Percentiles rank a stretch among this genome's conserved stretches.
These are phyloP conservation scores for Dasypus novemcinctus DNA, from an alignment of 2,113 vertebrate species.

Conservation along the genomic window DNA sequence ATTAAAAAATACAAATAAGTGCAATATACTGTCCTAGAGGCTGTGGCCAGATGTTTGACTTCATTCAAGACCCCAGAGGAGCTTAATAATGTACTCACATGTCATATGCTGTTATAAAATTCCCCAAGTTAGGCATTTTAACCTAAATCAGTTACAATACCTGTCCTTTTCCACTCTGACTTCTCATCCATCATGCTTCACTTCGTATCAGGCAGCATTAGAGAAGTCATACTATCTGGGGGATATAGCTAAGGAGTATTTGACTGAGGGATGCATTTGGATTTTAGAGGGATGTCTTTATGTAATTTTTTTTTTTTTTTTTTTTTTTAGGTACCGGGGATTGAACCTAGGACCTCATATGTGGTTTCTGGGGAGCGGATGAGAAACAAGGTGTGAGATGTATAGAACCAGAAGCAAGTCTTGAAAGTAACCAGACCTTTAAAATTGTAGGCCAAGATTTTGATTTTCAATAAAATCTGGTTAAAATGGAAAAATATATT, in stretches of 20 bases:
- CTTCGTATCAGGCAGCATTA: neutral
- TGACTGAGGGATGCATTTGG: neutral
- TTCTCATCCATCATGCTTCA: neutral
- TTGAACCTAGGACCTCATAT: no score
- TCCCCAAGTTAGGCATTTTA: neutral
- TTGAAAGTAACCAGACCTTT: neutral
- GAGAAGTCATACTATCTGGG: neutral
- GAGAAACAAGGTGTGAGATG: neutral
- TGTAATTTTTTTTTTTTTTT: neutral
- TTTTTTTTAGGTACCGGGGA: no score
- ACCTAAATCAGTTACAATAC: neutral
- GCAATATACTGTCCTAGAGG: neutral
- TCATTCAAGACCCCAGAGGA: neutral
- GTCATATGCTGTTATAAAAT: neutral
- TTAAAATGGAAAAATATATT: neutral
- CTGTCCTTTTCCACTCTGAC: neutral
- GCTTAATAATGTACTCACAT: no score
- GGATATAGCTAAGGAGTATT: neutral
- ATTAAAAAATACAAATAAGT: neutral
- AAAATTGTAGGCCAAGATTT: neutral
- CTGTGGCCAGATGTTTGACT: neutral
- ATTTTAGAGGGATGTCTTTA: neutral
- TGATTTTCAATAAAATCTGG: conserved; percentile 22
- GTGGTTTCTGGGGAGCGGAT: neutral
- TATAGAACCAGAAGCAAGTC: neutral